Conservation (phyloP, 2,888 invertebrate genomes). For the Neoscelio sp. region DNA sequence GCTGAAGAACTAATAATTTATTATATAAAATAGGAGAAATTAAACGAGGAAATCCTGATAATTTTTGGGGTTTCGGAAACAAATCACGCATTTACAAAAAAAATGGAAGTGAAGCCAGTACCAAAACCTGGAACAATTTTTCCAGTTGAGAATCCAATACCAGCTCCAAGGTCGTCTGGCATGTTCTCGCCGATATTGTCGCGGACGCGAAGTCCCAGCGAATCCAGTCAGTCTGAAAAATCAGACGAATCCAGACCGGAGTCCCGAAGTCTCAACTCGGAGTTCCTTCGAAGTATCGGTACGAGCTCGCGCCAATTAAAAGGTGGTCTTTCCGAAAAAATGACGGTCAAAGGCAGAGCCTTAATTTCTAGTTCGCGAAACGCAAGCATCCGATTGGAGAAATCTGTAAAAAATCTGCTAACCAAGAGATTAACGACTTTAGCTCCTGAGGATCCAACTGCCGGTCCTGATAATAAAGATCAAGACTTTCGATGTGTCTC, state of each 20-base stretch:
- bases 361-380: conserved; percentile 87
- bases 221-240: conserved; percentile 76
- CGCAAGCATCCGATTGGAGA: conserved; percentile 84
- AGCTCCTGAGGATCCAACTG: conserved; percentile 72
- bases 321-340: conserved; percentile 84
- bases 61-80: background rate
- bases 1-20: background rate
- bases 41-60: conserved; percentile 10
- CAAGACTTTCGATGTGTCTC: conserved; percentile 84
- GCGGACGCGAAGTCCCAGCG: conserved; percentile 73
- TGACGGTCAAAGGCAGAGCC: conserved; percentile 84
- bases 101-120: conserved; percentile 79
- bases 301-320: conserved; percentile 84
- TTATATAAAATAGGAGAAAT: background rate
- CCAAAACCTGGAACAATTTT: conserved; percentile 79
- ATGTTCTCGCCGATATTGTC: conserved; percentile 59
- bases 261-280: conserved; percentile 69
- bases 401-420: conserved; percentile 81
- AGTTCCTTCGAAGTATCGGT: conserved; percentile 76
- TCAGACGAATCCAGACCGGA: conserved; percentile 75
- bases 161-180: conserved; percentile 74
- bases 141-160: conserved; percentile 73
- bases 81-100: background rate
- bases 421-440: conserved; percentile 76
- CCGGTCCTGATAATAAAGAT: conserved; percentile 68